These are phyloP conservation scores for Trissonchulus sp. DNA, from an alignment of 2,888 invertebrate species.

Conservation along the genomic window DNA sequence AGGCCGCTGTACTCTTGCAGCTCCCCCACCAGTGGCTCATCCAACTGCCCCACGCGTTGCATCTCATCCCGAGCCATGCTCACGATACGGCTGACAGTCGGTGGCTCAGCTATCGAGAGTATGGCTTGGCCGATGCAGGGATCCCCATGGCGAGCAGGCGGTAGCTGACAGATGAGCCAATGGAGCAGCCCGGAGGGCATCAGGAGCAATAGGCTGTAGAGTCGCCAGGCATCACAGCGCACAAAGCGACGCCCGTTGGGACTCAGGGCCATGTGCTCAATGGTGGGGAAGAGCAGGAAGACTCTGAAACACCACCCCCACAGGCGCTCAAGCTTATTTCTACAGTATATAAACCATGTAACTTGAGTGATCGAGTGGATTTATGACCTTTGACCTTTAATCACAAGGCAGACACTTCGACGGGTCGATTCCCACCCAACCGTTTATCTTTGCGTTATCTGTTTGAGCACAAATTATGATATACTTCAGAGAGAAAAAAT, in stretches of 20 bases:
- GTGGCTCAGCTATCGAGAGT: neutral
- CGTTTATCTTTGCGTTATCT: no score
- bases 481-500: no score
- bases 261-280: neutral
- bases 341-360: no score
- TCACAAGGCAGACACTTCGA: no score
- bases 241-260: neutral
- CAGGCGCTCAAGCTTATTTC: no score
- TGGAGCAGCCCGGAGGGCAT: no score
- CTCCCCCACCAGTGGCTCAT: neutral
- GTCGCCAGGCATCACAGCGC: neutral
- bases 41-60: neutral
- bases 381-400: no score
- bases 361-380: no score
- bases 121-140: neutral
- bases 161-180: neutral
- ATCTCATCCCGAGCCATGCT: neutral
- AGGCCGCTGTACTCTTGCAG: neutral
- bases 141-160: neutral
- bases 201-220: neutral
- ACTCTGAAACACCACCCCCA: neutral
- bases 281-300: neutral
- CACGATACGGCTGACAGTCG: neutral
- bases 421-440: no score
- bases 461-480: no score